Percentiles rank a stretch among this genome's conserved stretches.
phyloP scores from a whole-genome alignment of 2,113 vertebrate species.

The Clarias magur region DNA sequence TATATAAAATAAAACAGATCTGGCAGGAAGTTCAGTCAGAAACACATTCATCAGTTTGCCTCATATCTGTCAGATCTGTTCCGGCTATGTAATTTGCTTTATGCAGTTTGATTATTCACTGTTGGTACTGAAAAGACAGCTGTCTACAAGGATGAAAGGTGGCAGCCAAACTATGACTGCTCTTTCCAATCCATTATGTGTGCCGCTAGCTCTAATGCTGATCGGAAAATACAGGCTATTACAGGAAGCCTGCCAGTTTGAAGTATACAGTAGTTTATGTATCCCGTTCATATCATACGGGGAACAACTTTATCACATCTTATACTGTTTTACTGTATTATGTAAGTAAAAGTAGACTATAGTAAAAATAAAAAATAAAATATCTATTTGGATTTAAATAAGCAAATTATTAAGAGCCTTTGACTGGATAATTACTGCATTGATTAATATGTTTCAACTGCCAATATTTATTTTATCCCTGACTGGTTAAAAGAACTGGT shows the following conservation, averaged over 20 bases:
- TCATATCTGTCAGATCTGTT: background rate
- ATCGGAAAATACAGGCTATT: background rate
- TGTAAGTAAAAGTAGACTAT: no score
- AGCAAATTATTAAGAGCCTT: no score
- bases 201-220: background rate
- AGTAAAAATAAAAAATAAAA: background rate
- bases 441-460: no score
- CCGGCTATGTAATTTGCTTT: background rate
- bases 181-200: background rate
- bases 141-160: background rate
- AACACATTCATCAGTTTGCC: background rate
- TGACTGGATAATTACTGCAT: no score
- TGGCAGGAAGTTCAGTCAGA: background rate
- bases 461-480: no score
- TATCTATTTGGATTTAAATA: background rate
- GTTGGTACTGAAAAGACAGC: background rate
- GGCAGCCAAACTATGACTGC: background rate
- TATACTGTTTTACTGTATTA: background rate
- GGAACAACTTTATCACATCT: background rate
- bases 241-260: background rate
- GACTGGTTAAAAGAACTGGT: no score
- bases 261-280: background rate
- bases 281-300: background rate
- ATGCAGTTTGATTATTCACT: background rate
- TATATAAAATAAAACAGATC: background rate